These are phyloP conservation scores for Galeruca laticollis DNA, from an alignment of 2,888 invertebrate genomes.

Conservation along the genomic window DNA sequence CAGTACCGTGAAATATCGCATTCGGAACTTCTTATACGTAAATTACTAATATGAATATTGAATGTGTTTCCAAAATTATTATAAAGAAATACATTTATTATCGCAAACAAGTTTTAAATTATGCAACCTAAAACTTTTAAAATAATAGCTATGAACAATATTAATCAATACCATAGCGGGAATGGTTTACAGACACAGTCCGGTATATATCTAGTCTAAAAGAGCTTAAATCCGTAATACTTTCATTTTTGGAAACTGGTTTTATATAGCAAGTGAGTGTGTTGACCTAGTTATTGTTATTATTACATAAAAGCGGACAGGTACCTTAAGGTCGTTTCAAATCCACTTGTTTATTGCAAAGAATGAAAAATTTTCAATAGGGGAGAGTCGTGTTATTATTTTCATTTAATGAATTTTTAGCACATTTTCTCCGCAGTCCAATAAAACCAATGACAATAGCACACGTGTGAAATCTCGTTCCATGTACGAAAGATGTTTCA, in stretches of 20 bases:
- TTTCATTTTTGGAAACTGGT: slow-evolving; percentile 54
- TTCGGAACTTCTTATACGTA: no score
- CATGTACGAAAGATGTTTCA: no score
- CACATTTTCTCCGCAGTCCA: no score
- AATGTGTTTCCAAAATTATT: neutral
- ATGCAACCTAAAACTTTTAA: slow-evolving; percentile 18
- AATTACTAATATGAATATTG: no score
- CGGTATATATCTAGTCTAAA: slow-evolving; percentile 34
- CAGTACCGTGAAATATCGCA: no score
- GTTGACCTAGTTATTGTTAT: slow-evolving; percentile 49
- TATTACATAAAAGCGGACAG: slow-evolving; percentile 47
- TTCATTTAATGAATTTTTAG: neutral
- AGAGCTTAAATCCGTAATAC: slow-evolving; percentile 42
- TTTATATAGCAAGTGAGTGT: slow-evolving; percentile 44
- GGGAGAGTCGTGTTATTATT: neutral
- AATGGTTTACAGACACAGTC: slow-evolving; percentile 26
- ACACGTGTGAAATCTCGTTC: no score
- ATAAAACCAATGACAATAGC: no score
- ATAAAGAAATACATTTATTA: neutral
- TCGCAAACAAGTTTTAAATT: slow-evolving; percentile 13
- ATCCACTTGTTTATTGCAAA: slow-evolving; percentile 37
- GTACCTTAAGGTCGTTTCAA: slow-evolving; percentile 47
- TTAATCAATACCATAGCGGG: slow-evolving; percentile 37
- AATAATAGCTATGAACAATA: no score
- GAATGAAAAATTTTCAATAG: slow-evolving; percentile 4